Conservation (phyloP, 1,140 invertebrate species). For the Halictus rubicundus region DNA sequence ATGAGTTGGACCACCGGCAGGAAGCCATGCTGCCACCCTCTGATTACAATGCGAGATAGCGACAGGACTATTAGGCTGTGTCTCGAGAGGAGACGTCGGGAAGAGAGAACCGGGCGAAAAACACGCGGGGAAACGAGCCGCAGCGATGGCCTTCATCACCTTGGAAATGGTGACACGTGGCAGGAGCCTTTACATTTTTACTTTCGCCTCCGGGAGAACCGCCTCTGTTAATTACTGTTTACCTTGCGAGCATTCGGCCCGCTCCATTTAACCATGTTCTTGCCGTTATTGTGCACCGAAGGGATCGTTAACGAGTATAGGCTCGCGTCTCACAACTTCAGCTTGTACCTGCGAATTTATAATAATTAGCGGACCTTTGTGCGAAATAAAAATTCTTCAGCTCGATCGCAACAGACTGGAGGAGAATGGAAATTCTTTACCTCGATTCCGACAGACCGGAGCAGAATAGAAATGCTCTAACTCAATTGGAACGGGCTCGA, state of each 20-base stretch:
- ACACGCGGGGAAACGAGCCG: conserved; percentile 24
- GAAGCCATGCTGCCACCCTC: conserved; percentile 50
- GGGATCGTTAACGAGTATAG: no score
- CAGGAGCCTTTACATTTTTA: conserved; percentile 18
- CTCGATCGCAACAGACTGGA: no score
- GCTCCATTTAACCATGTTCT: background rate
- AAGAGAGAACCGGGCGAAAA: conserved; percentile 5
- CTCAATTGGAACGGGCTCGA: no score
- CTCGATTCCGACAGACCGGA: no score
- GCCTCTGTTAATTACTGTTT: background rate
- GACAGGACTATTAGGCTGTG: conserved; percentile 50
- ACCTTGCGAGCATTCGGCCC: background rate
- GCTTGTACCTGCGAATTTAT: no score
- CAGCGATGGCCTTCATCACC: conserved; percentile 22
- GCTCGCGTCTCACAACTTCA: no score
- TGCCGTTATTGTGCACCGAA: no score
- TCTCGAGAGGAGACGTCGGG: conserved; percentile 36
- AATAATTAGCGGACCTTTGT: no score
- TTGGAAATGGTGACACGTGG: conserved; percentile 31
- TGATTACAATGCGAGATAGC: conserved; percentile 60
- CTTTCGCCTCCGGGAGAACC: background rate
- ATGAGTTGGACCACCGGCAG: conserved; percentile 29
- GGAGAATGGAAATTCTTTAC: no score
- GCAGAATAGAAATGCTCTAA: no score
- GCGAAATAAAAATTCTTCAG: no score